Evolutionary conservation across 2,113 vertebrate genomes (phyloP).

Genomic region (Cercocebus atys): DNA sequence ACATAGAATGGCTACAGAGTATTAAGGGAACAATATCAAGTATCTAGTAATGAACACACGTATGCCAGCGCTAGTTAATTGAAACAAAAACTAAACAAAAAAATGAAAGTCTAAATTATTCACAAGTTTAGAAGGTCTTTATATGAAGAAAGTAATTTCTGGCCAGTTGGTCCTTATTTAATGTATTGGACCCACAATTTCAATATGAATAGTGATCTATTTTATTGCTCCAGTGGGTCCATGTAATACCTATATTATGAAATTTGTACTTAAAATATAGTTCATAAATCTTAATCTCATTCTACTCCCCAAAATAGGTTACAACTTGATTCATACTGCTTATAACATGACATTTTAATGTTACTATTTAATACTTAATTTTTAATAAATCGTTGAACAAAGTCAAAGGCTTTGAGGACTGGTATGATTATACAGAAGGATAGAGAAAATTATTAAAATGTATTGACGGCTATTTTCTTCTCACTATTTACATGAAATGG

Average conservation of each 20-base stretch:
- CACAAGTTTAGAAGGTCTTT: neutral
- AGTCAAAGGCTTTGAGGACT: neutral
- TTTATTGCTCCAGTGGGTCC: neutral
- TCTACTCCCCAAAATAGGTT: neutral
- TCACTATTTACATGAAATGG: neutral
- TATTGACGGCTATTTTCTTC: neutral
- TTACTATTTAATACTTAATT: neutral
- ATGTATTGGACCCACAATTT: neutral
- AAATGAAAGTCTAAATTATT: neutral
- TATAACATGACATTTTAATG: neutral
- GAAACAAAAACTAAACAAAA: neutral
- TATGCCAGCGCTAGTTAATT: neutral
- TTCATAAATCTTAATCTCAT: neutral
- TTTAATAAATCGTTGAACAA: neutral
- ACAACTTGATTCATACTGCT: neutral
- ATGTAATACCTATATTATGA: neutral
- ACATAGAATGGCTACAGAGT: fast-evolving
- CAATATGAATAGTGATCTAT: neutral
- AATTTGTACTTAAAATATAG: neutral
- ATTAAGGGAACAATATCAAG: neutral
- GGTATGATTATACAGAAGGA: neutral
- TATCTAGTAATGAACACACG: no score
- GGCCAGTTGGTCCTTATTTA: neutral
- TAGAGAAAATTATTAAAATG: neutral
- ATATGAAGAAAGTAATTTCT: neutral